phyloP scores from a whole-genome alignment of 1,140 invertebrate species.

The Drosophila seguyi region DNA sequence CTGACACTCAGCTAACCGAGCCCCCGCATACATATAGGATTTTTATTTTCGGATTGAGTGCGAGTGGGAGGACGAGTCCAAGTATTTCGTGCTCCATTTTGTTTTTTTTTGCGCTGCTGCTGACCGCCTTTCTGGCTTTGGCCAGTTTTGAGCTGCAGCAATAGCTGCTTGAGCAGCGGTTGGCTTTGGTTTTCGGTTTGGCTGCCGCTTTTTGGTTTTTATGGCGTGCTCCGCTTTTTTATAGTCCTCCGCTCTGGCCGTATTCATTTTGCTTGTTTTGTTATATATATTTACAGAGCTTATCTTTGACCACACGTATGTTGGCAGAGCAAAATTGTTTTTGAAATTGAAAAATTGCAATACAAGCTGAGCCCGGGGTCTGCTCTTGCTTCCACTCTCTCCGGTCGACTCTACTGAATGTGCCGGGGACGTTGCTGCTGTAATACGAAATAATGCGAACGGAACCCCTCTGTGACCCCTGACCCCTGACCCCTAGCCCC shows the following conservation, averaged over 20 bases:
- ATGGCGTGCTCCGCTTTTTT: constrained; percentile 50
- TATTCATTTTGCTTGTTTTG: constrained; percentile 35
- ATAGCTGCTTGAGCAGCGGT: constrained; percentile 81
- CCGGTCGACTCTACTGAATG: constrained; percentile 10
- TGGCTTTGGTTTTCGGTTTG: constrained; percentile 68
- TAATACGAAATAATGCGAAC: constrained; percentile 78
- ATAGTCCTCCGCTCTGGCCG: constrained; percentile 23
- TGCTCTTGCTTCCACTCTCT: not conserved
- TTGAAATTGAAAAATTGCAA: constrained; percentile 84
- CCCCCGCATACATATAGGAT: constrained; percentile 31
- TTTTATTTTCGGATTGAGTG: constrained; percentile 62
- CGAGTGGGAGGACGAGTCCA: constrained; percentile 19
- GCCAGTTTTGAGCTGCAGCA: constrained; percentile 72
- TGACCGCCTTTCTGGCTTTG: constrained; percentile 78
- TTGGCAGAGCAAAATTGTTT: constrained; percentile 82
- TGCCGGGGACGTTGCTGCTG: constrained; percentile 46
- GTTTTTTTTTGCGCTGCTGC: constrained; percentile 11
- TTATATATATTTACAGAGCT: constrained; percentile 74
- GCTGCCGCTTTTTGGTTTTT: constrained; percentile 68
- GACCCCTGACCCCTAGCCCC: not conserved
- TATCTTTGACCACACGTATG: constrained; percentile 83
- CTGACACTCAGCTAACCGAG: constrained; percentile 33
- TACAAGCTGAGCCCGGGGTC: constrained; percentile 69
- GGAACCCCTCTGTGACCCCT: constrained; percentile 33
- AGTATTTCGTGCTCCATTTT: constrained; percentile 31